phyloP scores from a whole-genome alignment of 2,888 invertebrate genomes.

The Abrostola triplasia region DNA sequence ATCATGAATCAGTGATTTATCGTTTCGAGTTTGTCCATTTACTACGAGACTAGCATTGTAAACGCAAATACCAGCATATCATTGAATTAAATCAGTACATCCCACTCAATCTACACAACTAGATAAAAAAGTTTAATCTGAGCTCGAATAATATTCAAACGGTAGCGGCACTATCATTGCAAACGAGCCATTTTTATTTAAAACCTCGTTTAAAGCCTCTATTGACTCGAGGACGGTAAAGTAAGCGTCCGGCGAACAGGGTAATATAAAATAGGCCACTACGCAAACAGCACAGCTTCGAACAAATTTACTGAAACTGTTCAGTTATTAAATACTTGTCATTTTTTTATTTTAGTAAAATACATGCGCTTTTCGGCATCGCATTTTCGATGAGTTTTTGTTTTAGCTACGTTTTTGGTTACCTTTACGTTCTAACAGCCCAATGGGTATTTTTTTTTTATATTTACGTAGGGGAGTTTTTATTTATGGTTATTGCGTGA shows the following conservation, averaged over 20 bases:
- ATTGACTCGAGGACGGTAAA: conserved; percentile 48
- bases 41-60: too few relatives aligned
- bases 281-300: conserved; percentile 58
- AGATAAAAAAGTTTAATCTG: conserved; percentile 28
- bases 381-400: background rate
- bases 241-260: conserved; percentile 45
- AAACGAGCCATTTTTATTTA: conserved; percentile 51
- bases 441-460: too few relatives aligned
- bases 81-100: background rate
- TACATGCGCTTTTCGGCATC: conserved; percentile 21
- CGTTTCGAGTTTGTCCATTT: too few relatives aligned
- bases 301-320: conserved; percentile 59
- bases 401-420: background rate
- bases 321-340: conserved; percentile 50
- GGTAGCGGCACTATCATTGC: conserved; percentile 34
- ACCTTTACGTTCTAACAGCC: too few relatives aligned
- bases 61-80: too few relatives aligned
- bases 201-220: conserved; percentile 43
- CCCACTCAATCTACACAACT: conserved; percentile 1
- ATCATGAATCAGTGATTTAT: too few relatives aligned
- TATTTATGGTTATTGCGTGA: background rate
- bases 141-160: conserved; percentile 21
- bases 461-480: background rate
- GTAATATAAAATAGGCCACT: conserved; percentile 60
- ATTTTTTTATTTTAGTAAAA: conserved; percentile 22